Conservation (phyloP, 2,797 vertebrate species). For the Enteromius argenteus region DNA sequence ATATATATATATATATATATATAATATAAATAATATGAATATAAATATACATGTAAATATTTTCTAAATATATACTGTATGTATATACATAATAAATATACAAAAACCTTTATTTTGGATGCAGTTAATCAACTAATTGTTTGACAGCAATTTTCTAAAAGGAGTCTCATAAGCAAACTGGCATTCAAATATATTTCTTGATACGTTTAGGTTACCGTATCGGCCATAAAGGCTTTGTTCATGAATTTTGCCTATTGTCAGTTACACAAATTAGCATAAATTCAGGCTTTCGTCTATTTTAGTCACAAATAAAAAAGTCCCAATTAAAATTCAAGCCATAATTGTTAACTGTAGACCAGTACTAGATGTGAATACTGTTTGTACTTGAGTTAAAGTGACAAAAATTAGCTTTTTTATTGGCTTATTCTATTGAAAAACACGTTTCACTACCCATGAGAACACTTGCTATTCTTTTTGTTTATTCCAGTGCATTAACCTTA, state of each 20-base stretch:
- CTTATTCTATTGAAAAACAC: neutral
- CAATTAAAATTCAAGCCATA: slow-evolving; percentile 1
- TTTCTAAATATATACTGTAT: too few relatives aligned
- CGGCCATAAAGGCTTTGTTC: neutral
- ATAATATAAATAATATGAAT: too few relatives aligned
- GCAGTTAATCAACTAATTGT: too few relatives aligned
- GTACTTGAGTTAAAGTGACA: slow-evolving; percentile 13
- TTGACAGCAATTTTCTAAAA: neutral
- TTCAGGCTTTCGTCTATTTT: slow-evolving; percentile 1
- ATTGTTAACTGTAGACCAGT: neutral
- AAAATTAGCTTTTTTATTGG: slow-evolving; percentile 23
- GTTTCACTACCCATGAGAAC: slow-evolving; percentile 17
- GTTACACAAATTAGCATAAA: neutral
- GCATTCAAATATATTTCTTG: neutral
- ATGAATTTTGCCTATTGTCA: slow-evolving; percentile 1
- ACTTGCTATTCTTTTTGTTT: slow-evolving; percentile 22
- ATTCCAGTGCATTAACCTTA: slow-evolving; percentile 42
- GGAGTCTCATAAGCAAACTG: slow-evolving; percentile 9
- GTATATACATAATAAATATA: too few relatives aligned
- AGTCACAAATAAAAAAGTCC: neutral
- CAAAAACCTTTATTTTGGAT: too few relatives aligned
- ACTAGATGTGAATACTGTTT: neutral
- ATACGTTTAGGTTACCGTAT: slow-evolving; percentile 1
- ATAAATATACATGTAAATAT: too few relatives aligned
- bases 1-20: too few relatives aligned